Conservation (phyloP, 2,888 invertebrate species). For the Leptopilina myrica region DNA sequence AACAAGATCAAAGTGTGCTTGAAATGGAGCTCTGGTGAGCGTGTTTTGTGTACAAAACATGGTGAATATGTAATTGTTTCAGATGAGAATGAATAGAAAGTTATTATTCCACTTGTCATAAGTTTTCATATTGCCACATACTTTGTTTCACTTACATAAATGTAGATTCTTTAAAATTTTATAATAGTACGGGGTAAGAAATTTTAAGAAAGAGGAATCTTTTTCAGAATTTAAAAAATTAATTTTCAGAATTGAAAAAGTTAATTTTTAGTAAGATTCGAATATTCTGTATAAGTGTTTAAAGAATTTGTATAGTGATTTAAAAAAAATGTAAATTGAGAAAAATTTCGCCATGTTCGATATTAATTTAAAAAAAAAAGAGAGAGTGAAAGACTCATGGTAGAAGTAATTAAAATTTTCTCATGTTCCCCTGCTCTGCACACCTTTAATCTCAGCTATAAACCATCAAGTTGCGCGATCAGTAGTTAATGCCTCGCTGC, state of each 20-base stretch:
- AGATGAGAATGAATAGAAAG: slow-evolving; percentile 5
- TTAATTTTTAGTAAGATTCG: too few species aligned
- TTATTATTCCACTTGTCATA: neutral
- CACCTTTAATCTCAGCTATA: slow-evolving; percentile 19
- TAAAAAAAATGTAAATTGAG: too few species aligned
- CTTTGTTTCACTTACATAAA: neutral
- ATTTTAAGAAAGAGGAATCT: too few species aligned
- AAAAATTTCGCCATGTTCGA: neutral
- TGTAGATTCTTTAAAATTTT: too few species aligned
- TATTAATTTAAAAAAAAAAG: neutral
- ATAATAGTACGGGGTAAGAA: too few species aligned
- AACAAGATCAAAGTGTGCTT: slow-evolving; percentile 26
- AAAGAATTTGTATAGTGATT: too few species aligned
- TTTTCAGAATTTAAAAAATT: too few species aligned
- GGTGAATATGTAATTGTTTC: slow-evolving; percentile 18
- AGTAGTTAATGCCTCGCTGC: slow-evolving; percentile 3
- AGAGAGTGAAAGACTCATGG: neutral
- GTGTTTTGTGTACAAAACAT: slow-evolving; percentile 14
- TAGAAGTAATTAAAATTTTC: slow-evolving; percentile 1
- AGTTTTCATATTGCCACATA: neutral
- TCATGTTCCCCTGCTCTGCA: neutral
- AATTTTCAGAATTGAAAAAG: too few species aligned
- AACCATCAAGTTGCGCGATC: slow-evolving; percentile 34
- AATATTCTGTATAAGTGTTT: too few species aligned
- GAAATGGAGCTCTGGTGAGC: neutral